phyloP scores from a whole-genome alignment of 2,113 vertebrate species.

The Uropsilus gracilis region DNA sequence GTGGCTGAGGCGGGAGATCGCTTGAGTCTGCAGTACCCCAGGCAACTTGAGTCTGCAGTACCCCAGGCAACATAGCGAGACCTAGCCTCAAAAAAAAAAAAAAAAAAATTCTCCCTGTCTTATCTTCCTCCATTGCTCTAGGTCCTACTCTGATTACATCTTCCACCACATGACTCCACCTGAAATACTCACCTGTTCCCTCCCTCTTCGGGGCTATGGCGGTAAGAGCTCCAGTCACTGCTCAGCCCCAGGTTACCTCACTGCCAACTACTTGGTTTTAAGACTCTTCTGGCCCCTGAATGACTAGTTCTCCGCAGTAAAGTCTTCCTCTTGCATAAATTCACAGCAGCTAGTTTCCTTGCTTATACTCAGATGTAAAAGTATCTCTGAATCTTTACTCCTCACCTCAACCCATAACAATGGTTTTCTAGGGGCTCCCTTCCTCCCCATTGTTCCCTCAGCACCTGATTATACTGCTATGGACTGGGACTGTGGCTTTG shows the following conservation, averaged over 20 bases:
- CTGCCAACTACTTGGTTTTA: neutral
- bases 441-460: neutral
- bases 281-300: neutral
- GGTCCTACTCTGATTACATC: neutral
- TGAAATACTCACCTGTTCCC: neutral
- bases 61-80: no score
- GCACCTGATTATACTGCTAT: neutral
- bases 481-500: neutral
- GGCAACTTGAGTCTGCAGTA: no score
- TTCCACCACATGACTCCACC: neutral
- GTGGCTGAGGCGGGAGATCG: no score
- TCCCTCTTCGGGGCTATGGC: neutral
- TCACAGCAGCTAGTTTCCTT: neutral
- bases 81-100: no score
- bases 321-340: neutral
- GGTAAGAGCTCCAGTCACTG: neutral
- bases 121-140: neutral
- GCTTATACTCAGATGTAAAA: neutral
- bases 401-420: neutral
- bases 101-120: neutral
- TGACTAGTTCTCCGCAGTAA: neutral
- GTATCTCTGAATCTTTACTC: neutral
- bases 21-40: no score
- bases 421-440: neutral
- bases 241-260: neutral